Evolutionary conservation across 2,888 invertebrate genomes (phyloP).

Genomic region (Rhopalosiphum nymphaeae): DNA sequence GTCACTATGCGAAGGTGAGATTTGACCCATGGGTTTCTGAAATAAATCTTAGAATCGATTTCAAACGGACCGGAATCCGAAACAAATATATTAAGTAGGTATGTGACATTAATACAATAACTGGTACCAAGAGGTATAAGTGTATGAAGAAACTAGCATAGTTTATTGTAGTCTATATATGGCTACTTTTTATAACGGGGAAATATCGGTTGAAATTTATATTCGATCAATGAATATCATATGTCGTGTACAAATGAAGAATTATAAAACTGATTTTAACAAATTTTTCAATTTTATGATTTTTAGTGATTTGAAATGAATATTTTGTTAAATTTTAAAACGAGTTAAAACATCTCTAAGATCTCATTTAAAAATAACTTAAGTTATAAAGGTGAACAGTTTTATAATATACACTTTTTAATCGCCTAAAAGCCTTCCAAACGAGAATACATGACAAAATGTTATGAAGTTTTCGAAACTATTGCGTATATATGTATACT

Average conservation of each 20-base stretch:
- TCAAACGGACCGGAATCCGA: neutral
- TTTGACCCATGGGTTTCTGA: neutral
- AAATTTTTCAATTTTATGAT: neutral
- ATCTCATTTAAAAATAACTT: neutral
- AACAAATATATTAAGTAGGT: neutral
- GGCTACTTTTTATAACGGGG: neutral
- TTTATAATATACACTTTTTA: constrained; percentile 10
- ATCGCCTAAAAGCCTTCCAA: constrained; percentile 56
- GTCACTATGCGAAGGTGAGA: neutral
- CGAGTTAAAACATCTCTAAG: neutral
- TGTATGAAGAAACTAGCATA: neutral
- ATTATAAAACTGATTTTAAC: neutral
- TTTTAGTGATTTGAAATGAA: neutral
- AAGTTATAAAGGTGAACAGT: neutral
- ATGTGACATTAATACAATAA: neutral
- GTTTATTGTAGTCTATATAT: neutral
- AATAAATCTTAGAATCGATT: neutral
- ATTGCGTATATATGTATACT: neutral
- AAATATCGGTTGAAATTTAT: neutral
- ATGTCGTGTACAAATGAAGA: neutral
- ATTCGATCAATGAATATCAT: neutral
- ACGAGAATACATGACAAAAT: constrained; percentile 19
- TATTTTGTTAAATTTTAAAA: neutral
- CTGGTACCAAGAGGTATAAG: neutral
- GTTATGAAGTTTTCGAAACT: constrained; percentile 19